Base-by-base conservation (phyloP, 2,888 invertebrate species). In the Synergus umbraculus region DNA sequence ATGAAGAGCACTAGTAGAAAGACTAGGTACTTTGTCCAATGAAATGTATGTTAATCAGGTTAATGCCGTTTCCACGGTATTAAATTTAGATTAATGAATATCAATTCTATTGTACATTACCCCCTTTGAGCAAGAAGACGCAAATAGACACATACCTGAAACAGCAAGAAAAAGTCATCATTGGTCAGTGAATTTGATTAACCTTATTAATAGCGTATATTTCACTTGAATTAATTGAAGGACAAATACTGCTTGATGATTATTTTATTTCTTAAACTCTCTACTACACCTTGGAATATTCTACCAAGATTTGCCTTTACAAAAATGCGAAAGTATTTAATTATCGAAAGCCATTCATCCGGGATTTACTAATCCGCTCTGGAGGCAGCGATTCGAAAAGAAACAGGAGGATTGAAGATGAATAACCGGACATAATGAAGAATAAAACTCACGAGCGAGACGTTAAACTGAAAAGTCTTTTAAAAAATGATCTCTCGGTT, bases 401-500 rank as follows among this genome's bases (percentile, higher is more conserved):
- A 79, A 84, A 78, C 79, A 83, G 66, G 73, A 77, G 66, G 82
- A 79, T 85, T 83, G 83, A 86, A 84, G 84, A 85, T 83, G 82
- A 83, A 86, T 85, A 85, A 84, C 84, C 81, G 79, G 82, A 82
- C 84, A 82, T 85, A 88, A 87, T 83, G 86, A 86, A 85, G 86
- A 85, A 86, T 86, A 87, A 88, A 85, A 85, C 79, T 81, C 76
- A 77, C 83, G 81, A 83, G 84, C 82, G 81, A 81, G 76, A 78
- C 78, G 82, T 76, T 81, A 81, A 78, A 84, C 80, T 83, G 85
- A 82, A 87, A 86, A 87, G 82, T 84, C 84, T 83, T 84, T 87
- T 83, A 85, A 88, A 87, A 87, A 88, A 88, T 87, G 86, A 86
- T 86, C 85, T 76, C 76, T 81, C 77, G 79, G 76, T 80, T 82